phyloP scores from a whole-genome alignment of 2,888 invertebrate genomes.

The Linnaemya tessellans region DNA sequence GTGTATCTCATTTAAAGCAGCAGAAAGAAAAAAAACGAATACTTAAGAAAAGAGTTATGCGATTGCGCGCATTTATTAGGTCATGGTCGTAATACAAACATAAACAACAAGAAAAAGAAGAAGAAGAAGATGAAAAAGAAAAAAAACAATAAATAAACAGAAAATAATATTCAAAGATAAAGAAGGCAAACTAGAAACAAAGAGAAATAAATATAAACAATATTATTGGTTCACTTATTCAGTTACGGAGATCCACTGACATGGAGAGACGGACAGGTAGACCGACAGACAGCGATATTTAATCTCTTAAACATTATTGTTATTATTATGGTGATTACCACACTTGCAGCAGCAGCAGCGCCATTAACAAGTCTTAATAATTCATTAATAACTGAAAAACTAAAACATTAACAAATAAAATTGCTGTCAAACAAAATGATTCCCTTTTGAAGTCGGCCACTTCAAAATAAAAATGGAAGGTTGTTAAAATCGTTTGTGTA shows the following conservation, averaged over 20 bases:
- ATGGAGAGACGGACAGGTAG: constrained; percentile 13
- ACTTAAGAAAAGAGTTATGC: constrained; percentile 64
- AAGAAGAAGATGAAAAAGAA: constrained; percentile 2
- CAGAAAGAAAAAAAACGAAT: constrained; percentile 25
- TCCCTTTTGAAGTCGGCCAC: neutral
- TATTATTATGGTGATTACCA: constrained; percentile 14
- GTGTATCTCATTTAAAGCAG: constrained; percentile 28
- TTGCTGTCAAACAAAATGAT: neutral
- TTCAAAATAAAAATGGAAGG: too few species aligned
- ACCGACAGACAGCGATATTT: constrained; percentile 33
- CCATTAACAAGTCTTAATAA: neutral
- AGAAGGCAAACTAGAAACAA: constrained; percentile 37
- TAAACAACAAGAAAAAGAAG: constrained; percentile 17
- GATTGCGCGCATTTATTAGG: constrained; percentile 74
- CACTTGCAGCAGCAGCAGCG: neutral
- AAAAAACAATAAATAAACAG: constrained; percentile 26
- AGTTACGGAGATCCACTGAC: constrained; percentile 30
- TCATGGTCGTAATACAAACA: constrained; percentile 72
- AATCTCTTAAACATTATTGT: constrained; percentile 38
- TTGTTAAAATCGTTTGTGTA: too few species aligned
- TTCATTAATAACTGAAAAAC: neutral
- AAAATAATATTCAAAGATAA: constrained; percentile 54
- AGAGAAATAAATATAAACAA: constrained; percentile 1
- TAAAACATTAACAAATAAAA: neutral
- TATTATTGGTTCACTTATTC: constrained; percentile 37